Evolutionary conservation across 1,140 invertebrate species (phyloP).

Genomic region (Magallana angulata): DNA sequence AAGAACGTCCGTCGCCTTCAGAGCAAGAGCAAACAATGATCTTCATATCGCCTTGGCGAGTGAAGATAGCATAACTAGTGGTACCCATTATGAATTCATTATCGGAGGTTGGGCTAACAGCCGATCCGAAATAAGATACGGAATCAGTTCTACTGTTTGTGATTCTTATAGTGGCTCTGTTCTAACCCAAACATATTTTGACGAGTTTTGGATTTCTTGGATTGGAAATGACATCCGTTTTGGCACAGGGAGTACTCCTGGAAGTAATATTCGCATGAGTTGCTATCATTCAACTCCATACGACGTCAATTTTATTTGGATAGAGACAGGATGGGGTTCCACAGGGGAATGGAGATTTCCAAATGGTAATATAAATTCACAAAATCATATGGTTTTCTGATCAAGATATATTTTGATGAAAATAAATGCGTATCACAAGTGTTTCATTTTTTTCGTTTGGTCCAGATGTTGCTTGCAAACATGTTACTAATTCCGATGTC

Average conservation of each 20-base stretch:
- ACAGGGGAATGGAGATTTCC: neutral
- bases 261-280: neutral
- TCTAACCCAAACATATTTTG: neutral
- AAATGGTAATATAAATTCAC: neutral
- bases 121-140: neutral
- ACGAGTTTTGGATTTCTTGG: neutral
- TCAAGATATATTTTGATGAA: too few relatives aligned
- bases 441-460: neutral
- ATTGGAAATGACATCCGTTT: neutral
- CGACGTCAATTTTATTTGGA: neutral
- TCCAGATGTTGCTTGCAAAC: neutral
- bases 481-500: neutral
- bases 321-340: neutral
- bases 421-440: neutral
- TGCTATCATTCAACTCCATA: neutral
- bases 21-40: neutral
- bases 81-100: neutral
- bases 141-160: neutral
- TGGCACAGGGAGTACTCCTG: neutral
- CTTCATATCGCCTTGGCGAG: neutral
- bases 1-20: neutral
- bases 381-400: too few relatives aligned
- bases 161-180: neutral
- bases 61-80: neutral
- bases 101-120: neutral